Evolutionary conservation across 2,113 vertebrate genomes (phyloP).

Genomic region (Strix uralensis): DNA sequence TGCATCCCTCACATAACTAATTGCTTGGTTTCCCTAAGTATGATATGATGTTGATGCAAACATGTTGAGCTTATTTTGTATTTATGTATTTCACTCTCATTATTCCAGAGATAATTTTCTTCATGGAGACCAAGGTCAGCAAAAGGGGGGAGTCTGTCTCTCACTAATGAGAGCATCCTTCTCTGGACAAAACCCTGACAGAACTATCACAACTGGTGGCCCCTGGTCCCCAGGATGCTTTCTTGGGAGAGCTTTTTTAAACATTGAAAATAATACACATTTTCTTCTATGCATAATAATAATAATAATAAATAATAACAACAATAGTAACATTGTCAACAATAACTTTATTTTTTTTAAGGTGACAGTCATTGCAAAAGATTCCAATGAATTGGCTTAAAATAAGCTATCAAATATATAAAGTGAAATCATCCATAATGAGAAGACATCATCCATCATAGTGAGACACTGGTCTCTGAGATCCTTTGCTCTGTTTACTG

Average conservation of each 20-base stretch:
- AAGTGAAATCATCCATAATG: not conserved
- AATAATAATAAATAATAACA: not conserved
- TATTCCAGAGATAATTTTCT: not conserved
- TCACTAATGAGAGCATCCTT: not conserved
- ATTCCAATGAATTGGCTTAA: not conserved
- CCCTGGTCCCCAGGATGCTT: not conserved
- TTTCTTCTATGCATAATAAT: not conserved
- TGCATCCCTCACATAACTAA: not conserved
- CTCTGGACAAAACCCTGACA: not conserved
- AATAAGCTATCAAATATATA: not conserved
- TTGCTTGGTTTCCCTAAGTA: not conserved
- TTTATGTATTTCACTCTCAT: not conserved
- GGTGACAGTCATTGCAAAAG: not conserved
- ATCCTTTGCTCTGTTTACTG: not conserved
- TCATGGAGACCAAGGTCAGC: not conserved
- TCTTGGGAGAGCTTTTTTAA: not conserved
- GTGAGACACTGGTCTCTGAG: not conserved
- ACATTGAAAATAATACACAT: not conserved
- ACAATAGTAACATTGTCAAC: not conserved
- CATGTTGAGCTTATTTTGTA: not conserved
- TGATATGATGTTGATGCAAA: not conserved
- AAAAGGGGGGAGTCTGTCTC: not conserved
- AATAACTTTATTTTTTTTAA: not conserved
- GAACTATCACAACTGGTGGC: not conserved
- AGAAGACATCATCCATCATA: not conserved